Evolutionary conservation across 1,140 invertebrate species (phyloP).

Genomic region (Cyclargus thomasi): DNA sequence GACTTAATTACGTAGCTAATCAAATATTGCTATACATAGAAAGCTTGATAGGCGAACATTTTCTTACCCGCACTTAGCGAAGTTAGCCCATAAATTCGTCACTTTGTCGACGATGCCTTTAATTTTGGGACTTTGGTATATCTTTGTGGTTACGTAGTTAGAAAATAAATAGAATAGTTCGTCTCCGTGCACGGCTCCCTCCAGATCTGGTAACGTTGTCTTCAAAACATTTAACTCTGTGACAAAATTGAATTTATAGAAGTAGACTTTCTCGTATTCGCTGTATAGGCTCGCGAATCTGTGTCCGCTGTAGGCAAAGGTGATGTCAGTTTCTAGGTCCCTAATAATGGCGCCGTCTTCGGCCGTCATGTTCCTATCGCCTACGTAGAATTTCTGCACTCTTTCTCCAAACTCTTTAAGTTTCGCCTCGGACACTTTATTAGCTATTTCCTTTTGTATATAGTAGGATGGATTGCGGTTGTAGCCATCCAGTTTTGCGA

Average conservation of each 20-base stretch:
- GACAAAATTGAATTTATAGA: constrained; percentile 71
- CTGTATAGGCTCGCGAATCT: constrained; percentile 54
- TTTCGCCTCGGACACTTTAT: constrained; percentile 37
- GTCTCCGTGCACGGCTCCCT: constrained; percentile 78
- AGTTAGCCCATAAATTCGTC: constrained; percentile 82
- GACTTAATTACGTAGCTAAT: too few species aligned
- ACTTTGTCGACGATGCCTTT: constrained; percentile 56
- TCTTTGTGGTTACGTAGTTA: constrained; percentile 53
- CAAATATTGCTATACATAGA: too few species aligned
- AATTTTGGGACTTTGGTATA: constrained; percentile 46
- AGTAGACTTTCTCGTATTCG: constrained; percentile 45
- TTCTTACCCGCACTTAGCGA: constrained; percentile 80
- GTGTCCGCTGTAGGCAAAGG: constrained; percentile 45
- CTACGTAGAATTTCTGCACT: constrained; percentile 72
- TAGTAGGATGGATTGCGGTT: constrained; percentile 49
- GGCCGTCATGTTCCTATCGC: constrained; percentile 43
- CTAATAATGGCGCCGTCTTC: constrained; percentile 26
- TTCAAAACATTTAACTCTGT: constrained; percentile 61
- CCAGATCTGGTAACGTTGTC: constrained; percentile 31
- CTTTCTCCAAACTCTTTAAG: constrained; percentile 49
- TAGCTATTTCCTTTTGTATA: constrained; percentile 53
- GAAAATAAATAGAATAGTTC: constrained; percentile 80
- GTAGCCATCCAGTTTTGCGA: constrained; percentile 46
- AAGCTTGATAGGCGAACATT: too few species aligned
- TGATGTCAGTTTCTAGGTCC: constrained; percentile 30